Evolutionary conservation across 2,797 vertebrate species (phyloP), one percentile per base, ranked within the genome.

Genomic region (Gorsachius magnificus): DNA sequence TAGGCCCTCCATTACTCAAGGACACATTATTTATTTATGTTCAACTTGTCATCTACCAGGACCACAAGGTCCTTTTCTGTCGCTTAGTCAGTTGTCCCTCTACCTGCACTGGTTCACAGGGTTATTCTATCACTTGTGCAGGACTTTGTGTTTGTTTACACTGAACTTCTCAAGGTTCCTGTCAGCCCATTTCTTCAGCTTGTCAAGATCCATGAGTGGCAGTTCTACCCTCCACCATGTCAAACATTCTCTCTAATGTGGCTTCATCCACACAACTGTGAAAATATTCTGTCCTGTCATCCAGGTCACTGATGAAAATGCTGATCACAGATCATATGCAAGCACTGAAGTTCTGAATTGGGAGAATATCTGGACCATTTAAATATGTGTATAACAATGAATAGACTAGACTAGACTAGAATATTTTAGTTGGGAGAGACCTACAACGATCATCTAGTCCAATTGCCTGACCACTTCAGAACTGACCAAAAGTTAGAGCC

Each of bases 1-100:
- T 11, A 65, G 24, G 35, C 35, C 35, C 8, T 50, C 61, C 4
- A 5, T 41, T 29, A 41, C 25, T 58, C 53, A 43, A 43, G 31
- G 43, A 43, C 13, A 5, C 2, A 8, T 68, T 25, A 28, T 35
- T 68, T 6, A 35, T 35, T 58, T 26, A 21, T 21, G 10, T 64
- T 72, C 36, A 60, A 9, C 8, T 41, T 50, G 10, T 22, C 22
- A 41, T 20, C 19, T 22, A 20, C 25, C 53, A 36, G 6, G 28
- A 88, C 14, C 11, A 3, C 0, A 0, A 31, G 11, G 38, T 43
- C 21, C 28, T 60, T 83, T 80, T 38, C 35, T 64, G 18, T 76
- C 71, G 36, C 15, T 68, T 60, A 35, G 18, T 25, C 63, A 57
- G 19, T 36, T 31, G 45, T 48, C 13, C 11, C 22, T 72, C 15